Conservation (phyloP, 2,113 vertebrate genomes). For the Haemorhous mexicanus region DNA sequence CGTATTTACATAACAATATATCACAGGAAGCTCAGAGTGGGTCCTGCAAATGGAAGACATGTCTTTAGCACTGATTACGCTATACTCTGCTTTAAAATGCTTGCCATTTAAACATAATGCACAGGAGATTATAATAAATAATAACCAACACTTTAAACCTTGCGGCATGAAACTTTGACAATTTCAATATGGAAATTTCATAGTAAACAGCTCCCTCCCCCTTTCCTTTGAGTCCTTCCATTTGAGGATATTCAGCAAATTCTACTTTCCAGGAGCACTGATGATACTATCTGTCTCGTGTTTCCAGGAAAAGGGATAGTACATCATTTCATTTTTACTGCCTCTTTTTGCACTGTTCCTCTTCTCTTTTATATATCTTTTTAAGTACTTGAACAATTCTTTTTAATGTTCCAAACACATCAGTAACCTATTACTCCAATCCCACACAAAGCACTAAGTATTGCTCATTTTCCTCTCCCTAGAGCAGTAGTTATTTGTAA, state of each 20-base stretch:
- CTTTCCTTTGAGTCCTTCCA: neutral
- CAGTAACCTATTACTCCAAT: neutral
- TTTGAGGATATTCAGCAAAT: conserved; percentile 21
- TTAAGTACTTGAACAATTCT: neutral
- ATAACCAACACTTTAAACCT: conserved; percentile 34
- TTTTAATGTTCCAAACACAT: neutral
- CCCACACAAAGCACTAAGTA: neutral
- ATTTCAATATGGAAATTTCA: conserved; percentile 60
- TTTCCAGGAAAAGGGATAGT: conserved; percentile 21
- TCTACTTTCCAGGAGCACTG: conserved; percentile 20
- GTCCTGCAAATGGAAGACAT: conserved; percentile 68
- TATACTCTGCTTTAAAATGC: conserved; percentile 46
- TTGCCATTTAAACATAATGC: conserved; percentile 50
- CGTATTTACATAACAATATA: conserved; percentile 81
- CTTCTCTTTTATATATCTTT: neutral
- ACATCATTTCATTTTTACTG: neutral
- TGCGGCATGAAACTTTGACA: neutral
- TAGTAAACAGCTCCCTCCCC: conserved; percentile 19
- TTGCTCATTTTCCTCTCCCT: neutral
- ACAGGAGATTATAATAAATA: conserved; percentile 11
- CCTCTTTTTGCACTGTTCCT: neutral
- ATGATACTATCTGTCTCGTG: neutral
- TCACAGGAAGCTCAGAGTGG: conserved; percentile 74
- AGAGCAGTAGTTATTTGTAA: neutral
- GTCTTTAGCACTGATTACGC: conserved; percentile 61